Percentiles rank a stretch among this genome's conserved stretches.
Evolutionary conservation across 2,888 invertebrate species (phyloP).

Genomic region (Polyommatus iphigenia): DNA sequence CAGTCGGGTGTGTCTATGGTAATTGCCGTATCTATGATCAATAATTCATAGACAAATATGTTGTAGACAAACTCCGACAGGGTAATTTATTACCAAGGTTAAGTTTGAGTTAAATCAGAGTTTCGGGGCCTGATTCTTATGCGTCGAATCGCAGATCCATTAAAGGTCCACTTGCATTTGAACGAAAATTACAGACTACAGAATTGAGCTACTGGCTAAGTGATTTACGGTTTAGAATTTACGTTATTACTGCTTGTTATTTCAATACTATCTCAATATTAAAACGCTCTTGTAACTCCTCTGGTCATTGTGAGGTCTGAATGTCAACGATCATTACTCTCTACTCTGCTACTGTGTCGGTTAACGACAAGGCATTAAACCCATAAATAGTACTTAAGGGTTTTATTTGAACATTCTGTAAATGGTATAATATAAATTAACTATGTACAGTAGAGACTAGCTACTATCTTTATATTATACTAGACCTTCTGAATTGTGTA

Average conservation of each 20-base stretch:
- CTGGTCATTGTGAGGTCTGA: too few relatives aligned
- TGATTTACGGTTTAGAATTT: too few relatives aligned
- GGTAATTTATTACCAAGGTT: conserved; percentile 24
- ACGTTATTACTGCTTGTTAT: too few relatives aligned
- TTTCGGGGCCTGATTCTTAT: not conserved
- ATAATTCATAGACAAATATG: conserved; percentile 23
- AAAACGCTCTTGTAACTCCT: not conserved
- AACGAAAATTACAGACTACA: too few relatives aligned
- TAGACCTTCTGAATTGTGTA: too few relatives aligned
- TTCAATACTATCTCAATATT: too few relatives aligned
- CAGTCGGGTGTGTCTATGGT: conserved; percentile 22
- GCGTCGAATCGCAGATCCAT: not conserved
- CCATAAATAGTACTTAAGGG: not conserved
- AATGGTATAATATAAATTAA: not conserved
- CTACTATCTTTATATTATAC: too few relatives aligned
- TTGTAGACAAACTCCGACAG: not conserved
- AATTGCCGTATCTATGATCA: conserved; percentile 27
- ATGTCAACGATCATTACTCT: not conserved
- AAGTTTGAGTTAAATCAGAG: not conserved
- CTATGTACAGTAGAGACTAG: too few relatives aligned
- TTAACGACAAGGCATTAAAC: not conserved
- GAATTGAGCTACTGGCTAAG: too few relatives aligned
- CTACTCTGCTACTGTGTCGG: not conserved
- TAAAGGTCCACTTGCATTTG: too few relatives aligned
- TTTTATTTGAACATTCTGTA: conserved; percentile 5